Base-by-base conservation (phyloP, 2,888 invertebrate genomes). In the Thecophora atra region DNA sequence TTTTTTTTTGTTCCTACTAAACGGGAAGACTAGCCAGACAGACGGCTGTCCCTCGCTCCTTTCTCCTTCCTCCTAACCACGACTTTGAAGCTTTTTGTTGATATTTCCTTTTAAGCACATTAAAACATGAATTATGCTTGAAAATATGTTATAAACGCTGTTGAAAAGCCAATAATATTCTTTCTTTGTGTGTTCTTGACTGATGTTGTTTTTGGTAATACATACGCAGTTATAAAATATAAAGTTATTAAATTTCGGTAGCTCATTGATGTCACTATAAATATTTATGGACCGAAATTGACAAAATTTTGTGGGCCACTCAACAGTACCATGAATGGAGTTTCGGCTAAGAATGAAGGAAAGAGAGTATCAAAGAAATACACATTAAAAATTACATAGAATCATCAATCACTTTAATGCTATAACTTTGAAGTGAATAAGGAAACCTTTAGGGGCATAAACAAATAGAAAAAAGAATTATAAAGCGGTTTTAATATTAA, bases 161-260 rank as follows among this genome's bases (percentile, higher is more conserved):
- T 26, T 68, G 58, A 44, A 68, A 58, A 19, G 13, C 24, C 26
- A 11, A 66, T 21, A 11, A 21, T 15, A 19, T 63, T 24, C 24
- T 17, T 47, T 47, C 47, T 47, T 2, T 58, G 28, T 24, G 26
- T 24, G 47, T 64, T 64, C 42, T 44, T 64, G 47, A 21, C 47
- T 64, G 3, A 47, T 42, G 21, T 30, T 30, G 63, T 63, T 63
- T 4, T 28, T 30, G 30, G 7, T 11, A 11, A 5, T 47, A n/a
- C 15, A 69, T 60, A 62, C 17, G n/a, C 58, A 24, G 47, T 47
- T 47, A 62, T 67, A 51, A 58, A 47, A 69, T 51, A 69, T 54
- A 69, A 69, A 47, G 62, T 69, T 69, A 69, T 69, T 69, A 62
- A 47, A 54, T 62, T 69, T 69, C 7, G 42, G 69, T 13, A 28